Percentiles rank a stretch among this genome's conserved stretches.
phyloP scores from a whole-genome alignment of 2,888 invertebrate species.

The Lepidocyrtinus sp. region DNA sequence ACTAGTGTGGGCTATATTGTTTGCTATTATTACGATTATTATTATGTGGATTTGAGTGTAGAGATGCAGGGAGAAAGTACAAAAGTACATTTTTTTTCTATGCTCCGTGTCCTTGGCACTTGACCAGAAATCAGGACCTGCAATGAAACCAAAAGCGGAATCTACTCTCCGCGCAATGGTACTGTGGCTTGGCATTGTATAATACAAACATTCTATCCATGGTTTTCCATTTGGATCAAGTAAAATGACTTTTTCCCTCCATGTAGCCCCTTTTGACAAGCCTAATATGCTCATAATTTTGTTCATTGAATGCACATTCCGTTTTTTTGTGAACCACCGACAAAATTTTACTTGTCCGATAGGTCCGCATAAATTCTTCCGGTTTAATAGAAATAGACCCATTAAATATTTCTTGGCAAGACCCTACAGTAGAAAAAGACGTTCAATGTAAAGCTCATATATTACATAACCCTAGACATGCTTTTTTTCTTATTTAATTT shows the following conservation, averaged over 20 bases:
- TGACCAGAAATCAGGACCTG: slow-evolving; percentile 57
- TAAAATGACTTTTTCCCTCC: not conserved
- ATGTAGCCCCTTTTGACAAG: slow-evolving; percentile 18
- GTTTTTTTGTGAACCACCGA: not conserved
- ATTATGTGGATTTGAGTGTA: not conserved
- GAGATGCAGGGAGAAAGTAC: slow-evolving; percentile 24
- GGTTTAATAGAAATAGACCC: not conserved
- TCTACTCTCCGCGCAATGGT: not conserved
- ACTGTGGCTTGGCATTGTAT: not conserved
- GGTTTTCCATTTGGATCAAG: not conserved
- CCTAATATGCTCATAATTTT: slow-evolving; percentile 34
- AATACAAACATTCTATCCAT: too few relatives aligned
- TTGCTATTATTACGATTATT: not conserved
- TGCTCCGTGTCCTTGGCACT: slow-evolving; percentile 54
- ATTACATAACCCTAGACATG: slow-evolving; percentile 14
- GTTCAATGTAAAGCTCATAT: not conserved
- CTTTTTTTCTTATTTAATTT: slow-evolving; percentile 20
- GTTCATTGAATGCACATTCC: not conserved
- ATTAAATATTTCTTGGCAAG: not conserved
- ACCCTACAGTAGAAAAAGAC: too few relatives aligned
- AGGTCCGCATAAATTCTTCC: not conserved
- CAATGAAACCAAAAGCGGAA: slow-evolving; percentile 34
- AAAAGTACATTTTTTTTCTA: slow-evolving; percentile 20
- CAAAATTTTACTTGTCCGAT: not conserved
- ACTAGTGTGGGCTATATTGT: too few relatives aligned